Conservation (phyloP, 2,113 vertebrate species). For the Melozone crissalis region DNA sequence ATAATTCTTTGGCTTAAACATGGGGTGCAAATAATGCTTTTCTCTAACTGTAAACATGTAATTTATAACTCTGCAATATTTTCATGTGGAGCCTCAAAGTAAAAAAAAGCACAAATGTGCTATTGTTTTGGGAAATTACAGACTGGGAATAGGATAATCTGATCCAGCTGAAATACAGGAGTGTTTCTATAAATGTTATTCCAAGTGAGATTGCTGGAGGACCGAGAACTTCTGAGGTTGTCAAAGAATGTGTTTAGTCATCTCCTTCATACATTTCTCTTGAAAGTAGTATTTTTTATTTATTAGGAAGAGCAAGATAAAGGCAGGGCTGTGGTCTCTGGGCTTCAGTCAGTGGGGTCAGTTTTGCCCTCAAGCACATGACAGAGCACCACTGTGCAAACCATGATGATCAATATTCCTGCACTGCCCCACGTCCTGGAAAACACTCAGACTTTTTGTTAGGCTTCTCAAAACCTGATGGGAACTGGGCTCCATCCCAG, state of each 20-base stretch:
- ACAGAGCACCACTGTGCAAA: not conserved
- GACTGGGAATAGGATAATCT: not conserved
- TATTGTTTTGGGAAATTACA: not conserved
- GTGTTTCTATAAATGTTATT: not conserved
- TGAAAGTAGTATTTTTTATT: not conserved
- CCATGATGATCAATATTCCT: not conserved
- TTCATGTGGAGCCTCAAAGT: not conserved
- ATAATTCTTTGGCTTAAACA: not conserved
- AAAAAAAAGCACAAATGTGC: not conserved
- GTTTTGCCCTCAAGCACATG: not conserved
- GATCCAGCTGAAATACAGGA: not conserved
- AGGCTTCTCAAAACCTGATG: not conserved
- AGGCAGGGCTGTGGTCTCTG: not conserved
- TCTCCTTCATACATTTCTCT: not conserved
- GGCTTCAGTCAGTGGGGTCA: not conserved
- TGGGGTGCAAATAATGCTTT: not conserved
- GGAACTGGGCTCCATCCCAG: not conserved
- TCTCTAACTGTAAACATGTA: not conserved
- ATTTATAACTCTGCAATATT: conserved; percentile 11
- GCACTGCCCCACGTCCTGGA: accelerated
- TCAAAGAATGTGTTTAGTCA: not conserved
- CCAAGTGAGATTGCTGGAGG: not conserved
- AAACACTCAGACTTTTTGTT: not conserved
- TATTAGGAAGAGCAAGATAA: not conserved
- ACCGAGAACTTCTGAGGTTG: not conserved